Percentiles rank a stretch among this genome's conserved stretches.
Evolutionary conservation across 2,797 vertebrate genomes (phyloP).

Genomic region (Catostomus latipinnis): DNA sequence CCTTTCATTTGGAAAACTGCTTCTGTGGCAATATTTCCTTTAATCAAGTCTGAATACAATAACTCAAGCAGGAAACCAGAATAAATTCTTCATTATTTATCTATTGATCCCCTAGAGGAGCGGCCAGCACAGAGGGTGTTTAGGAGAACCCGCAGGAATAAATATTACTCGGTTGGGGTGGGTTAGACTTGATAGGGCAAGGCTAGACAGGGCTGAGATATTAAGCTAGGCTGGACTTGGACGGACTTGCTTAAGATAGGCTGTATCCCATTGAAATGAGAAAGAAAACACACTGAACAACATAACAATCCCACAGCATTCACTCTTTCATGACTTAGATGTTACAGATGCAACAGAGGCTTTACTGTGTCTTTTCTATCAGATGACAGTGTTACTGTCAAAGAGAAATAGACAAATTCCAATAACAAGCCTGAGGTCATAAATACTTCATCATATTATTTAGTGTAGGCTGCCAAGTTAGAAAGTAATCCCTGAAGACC

Average conservation of each 20-base stretch:
- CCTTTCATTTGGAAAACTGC: constrained; percentile 28
- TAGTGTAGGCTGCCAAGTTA: constrained; percentile 74
- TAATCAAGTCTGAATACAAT: constrained; percentile 56
- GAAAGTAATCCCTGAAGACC: constrained; percentile 77
- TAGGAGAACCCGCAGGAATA: constrained; percentile 76
- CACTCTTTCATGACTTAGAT: not conserved
- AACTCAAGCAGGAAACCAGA: constrained; percentile 70
- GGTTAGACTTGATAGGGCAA: constrained; percentile 11
- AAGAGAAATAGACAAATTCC: constrained; percentile 24
- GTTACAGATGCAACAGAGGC: constrained; percentile 10
- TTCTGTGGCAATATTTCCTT: no score
- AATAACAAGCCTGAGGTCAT: constrained; percentile 52
- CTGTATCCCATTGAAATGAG: constrained; percentile 30
- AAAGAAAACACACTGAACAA: constrained; percentile 1
- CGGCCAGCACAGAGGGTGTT: constrained; percentile 59
- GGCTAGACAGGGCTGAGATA: constrained; percentile 2
- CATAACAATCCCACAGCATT: constrained; percentile 4
- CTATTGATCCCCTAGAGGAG: constrained; percentile 72
- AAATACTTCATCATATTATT: constrained; percentile 74
- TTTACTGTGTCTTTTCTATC: constrained; percentile 15
- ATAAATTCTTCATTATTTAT: constrained; percentile 83
- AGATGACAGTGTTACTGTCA: constrained; percentile 12
- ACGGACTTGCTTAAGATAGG: constrained; percentile 12
- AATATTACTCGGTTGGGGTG: constrained; percentile 24
- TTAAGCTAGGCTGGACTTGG: not conserved